Conservation (phyloP, 2,113 vertebrate species). For the Larimichthys crocea region DNA sequence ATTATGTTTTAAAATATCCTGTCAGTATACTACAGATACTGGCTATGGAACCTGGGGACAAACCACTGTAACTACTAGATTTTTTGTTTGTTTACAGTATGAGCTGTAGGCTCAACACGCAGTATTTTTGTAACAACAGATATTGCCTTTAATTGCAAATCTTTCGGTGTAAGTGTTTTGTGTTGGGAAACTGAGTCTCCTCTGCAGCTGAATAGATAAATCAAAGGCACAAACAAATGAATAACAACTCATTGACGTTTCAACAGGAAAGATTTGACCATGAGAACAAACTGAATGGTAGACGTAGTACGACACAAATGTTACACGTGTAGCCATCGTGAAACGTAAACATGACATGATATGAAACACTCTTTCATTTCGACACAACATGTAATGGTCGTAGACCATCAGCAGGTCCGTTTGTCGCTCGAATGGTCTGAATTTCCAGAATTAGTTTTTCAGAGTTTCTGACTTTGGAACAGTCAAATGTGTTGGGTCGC, state of each 20-base stretch:
- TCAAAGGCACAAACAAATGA: slow-evolving; percentile 90
- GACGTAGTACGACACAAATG: slow-evolving; percentile 42
- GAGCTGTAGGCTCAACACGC: slow-evolving; percentile 18
- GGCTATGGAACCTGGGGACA: not conserved
- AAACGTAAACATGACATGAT: slow-evolving; percentile 69
- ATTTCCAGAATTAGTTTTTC: slow-evolving; percentile 48
- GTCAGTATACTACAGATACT: not conserved
- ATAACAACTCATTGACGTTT: slow-evolving; percentile 73
- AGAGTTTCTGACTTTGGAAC: slow-evolving; percentile 64
- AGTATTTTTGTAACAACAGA: slow-evolving; percentile 21
- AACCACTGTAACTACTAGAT: too few species aligned
- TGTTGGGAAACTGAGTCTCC: slow-evolving; percentile 51
- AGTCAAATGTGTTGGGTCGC: slow-evolving; percentile 60
- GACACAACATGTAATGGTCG: slow-evolving; percentile 49
- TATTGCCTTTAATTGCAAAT: slow-evolving; percentile 31
- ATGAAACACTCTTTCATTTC: slow-evolving; percentile 59
- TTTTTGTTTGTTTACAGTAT: too few species aligned
- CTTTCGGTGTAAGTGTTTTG: not conserved
- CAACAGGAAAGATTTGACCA: slow-evolving; percentile 62
- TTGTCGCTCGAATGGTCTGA: slow-evolving; percentile 20
- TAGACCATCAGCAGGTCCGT: slow-evolving; percentile 37
- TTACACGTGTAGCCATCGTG: slow-evolving; percentile 41
- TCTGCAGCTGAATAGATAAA: slow-evolving; percentile 72
- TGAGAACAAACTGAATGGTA: slow-evolving; percentile 39
- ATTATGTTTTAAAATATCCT: not conserved